A percentile compares a stretch with the other conserved stretches of the same genome.
Conservation (phyloP, 1,140 invertebrate species). For the Metaphire vulgaris region DNA sequence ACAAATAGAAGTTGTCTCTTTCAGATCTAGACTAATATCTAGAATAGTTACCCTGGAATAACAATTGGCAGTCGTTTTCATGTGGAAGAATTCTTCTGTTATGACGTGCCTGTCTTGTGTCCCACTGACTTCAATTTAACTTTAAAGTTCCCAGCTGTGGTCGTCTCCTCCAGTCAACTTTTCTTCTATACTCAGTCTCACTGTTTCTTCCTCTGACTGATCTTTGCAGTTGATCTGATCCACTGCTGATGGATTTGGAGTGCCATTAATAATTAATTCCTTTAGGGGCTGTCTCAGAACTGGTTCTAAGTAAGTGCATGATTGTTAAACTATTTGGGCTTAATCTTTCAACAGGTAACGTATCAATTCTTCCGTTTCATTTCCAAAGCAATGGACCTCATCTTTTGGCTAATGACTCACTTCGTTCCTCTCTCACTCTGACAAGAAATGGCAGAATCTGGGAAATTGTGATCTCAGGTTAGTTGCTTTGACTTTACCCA, state of each 20-base stretch:
- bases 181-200: too few relatives aligned
- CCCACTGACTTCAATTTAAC: constrained; percentile 22
- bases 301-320: too few relatives aligned
- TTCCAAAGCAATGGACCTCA: constrained; percentile 21
- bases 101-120: constrained; percentile 23
- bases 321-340: too few relatives aligned
- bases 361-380: constrained; percentile 22
- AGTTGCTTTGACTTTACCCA: too few relatives aligned
- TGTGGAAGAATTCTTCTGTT: constrained; percentile 24
- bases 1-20: too few relatives aligned
- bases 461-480: constrained; percentile 26
- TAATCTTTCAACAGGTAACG: constrained; percentile 23
- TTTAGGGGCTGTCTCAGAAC: too few relatives aligned
- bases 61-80: constrained; percentile 12
- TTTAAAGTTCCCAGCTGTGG: constrained; percentile 22
- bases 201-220: too few relatives aligned
- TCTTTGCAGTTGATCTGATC: too few relatives aligned
- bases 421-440: constrained; percentile 14
- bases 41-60: constrained; percentile 15
- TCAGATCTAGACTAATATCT: too few relatives aligned
- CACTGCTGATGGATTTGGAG: too few relatives aligned
- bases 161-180: constrained; percentile 18
- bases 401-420: constrained; percentile 23
- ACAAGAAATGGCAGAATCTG: constrained; percentile 12
- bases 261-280: too few relatives aligned